A percentile compares a stretch with the other conserved stretches of the same genome.
These are phyloP conservation scores for Drosophila limbata DNA, from an alignment of 2,888 invertebrate genomes.

Conservation along the genomic window DNA sequence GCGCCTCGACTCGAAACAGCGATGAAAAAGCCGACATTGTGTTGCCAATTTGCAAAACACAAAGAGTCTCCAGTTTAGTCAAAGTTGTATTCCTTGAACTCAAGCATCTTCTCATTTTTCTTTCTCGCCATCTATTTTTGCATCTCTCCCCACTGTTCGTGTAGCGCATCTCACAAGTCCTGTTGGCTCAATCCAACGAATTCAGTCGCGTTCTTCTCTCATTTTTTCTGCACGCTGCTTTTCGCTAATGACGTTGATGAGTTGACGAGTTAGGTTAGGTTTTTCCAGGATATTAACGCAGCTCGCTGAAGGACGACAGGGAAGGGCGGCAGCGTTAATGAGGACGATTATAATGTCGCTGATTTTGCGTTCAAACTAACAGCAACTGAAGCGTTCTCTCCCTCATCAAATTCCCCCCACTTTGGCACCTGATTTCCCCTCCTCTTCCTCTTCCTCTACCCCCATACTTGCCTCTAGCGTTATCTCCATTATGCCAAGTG, in stretches of 20 bases:
- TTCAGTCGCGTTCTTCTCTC: slow-evolving; percentile 13
- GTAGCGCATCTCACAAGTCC: slow-evolving; percentile 48
- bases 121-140: not conserved
- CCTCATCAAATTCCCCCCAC: slow-evolving; percentile 16
- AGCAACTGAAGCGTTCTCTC: slow-evolving; percentile 64
- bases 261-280: slow-evolving; percentile 80
- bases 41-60: too few relatives aligned
- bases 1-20: too few relatives aligned
- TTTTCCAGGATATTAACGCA: slow-evolving; percentile 82
- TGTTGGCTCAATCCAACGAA: slow-evolving; percentile 17
- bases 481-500: slow-evolving; percentile 75
- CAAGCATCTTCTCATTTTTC: not conserved
- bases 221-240: slow-evolving; percentile 38
- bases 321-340: slow-evolving; percentile 64
- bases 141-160: not conserved
- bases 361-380: slow-evolving; percentile 81
- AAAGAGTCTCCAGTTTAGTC: not conserved
- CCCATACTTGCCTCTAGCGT: slow-evolving; percentile 19
- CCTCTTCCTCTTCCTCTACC: not conserved
- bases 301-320: slow-evolving; percentile 26
- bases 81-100: not conserved
- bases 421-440: not conserved
- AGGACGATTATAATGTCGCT: slow-evolving; percentile 81
- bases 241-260: slow-evolving; percentile 81
- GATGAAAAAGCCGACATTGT: too few relatives aligned